These are phyloP conservation scores for Lutraria rhynchaena DNA, from an alignment of 1,140 invertebrate species.

Conservation along the genomic window DNA sequence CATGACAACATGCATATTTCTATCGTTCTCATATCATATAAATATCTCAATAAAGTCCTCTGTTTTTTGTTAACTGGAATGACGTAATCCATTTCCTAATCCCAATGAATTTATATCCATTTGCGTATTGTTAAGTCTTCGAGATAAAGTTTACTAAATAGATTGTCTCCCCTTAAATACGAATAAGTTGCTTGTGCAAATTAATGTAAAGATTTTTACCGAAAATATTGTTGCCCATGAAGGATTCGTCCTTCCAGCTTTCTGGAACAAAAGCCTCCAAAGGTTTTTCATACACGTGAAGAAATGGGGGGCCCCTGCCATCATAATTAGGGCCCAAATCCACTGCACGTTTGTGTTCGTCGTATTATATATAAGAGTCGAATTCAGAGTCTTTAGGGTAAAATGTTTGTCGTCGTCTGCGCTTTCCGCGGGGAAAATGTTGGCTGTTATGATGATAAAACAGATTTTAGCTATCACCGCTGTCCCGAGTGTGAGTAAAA, in stretches of 20 bases:
- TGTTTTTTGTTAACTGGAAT: too few species aligned
- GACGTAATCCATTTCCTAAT: not conserved
- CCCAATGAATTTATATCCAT: not conserved
- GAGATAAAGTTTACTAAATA: too few species aligned
- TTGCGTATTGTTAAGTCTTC: too few species aligned
- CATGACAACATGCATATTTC: not conserved
- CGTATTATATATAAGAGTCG: not conserved
- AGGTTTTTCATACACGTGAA: slow-evolving; percentile 49
- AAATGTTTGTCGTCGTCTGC: not conserved
- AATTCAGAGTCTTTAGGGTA: slow-evolving; percentile 16
- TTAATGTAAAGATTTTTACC: slow-evolving; percentile 6
- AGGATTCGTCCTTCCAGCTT: slow-evolving; percentile 1
- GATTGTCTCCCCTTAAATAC: not conserved
- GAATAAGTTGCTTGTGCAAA: not conserved
- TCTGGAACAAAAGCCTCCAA: slow-evolving; percentile 50
- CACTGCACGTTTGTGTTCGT: slow-evolving; percentile 56
- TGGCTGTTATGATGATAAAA: slow-evolving; percentile 63
- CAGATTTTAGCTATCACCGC: slow-evolving; percentile 58
- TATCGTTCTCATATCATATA: not conserved
- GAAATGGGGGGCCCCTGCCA: slow-evolving; percentile 61
- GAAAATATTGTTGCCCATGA: not conserved
- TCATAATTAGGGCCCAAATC: slow-evolving; percentile 66
- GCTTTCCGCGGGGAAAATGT: slow-evolving; percentile 45
- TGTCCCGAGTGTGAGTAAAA: slow-evolving; percentile 58
- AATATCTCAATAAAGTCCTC: too few species aligned